Conservation (phyloP, 2,797 vertebrate species). For the Chelmon rostratus region DNA sequence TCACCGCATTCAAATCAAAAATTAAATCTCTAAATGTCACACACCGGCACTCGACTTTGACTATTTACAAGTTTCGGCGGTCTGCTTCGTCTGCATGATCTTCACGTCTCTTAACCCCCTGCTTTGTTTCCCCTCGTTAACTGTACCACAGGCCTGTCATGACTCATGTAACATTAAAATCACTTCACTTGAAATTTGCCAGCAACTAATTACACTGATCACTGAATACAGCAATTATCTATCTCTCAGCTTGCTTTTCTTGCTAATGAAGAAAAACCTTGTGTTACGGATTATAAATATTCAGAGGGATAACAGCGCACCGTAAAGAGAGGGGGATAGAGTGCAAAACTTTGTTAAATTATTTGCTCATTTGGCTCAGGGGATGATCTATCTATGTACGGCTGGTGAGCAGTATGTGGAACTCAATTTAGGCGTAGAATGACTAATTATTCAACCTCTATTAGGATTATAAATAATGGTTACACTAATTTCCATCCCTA, state of each 20-base stretch:
- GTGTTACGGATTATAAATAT: conserved; percentile 78
- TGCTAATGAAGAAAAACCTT: conserved; percentile 77
- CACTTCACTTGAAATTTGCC: conserved; percentile 73
- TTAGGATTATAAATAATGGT: conserved; percentile 76
- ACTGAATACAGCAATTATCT: conserved; percentile 85
- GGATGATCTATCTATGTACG: conserved; percentile 67
- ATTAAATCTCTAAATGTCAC: conserved; percentile 52
- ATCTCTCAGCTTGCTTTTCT: conserved; percentile 65
- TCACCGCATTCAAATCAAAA: conserved; percentile 41
- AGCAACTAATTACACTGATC: conserved; percentile 86
- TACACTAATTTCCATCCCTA: conserved; percentile 48
- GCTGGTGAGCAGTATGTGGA: conserved; percentile 65
- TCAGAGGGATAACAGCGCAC: conserved; percentile 66
- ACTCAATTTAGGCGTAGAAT: conserved; percentile 65
- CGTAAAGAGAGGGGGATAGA: conserved; percentile 20
- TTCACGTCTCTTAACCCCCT: conserved; percentile 49
- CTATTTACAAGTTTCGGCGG: conserved; percentile 41
- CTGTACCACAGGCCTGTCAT: conserved; percentile 61
- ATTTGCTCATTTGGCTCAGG: conserved; percentile 73
- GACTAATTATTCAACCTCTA: conserved; percentile 71
- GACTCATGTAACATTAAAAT: conserved; percentile 79
- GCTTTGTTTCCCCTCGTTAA: conserved; percentile 57
- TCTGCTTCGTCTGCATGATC: conserved; percentile 40
- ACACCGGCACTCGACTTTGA: conserved; percentile 24
- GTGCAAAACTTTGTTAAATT: conserved; percentile 77